Percentiles rank a stretch among this genome's conserved stretches.
phyloP scores from a whole-genome alignment of 2,888 invertebrate species.

The Diplazon laetatorius region DNA sequence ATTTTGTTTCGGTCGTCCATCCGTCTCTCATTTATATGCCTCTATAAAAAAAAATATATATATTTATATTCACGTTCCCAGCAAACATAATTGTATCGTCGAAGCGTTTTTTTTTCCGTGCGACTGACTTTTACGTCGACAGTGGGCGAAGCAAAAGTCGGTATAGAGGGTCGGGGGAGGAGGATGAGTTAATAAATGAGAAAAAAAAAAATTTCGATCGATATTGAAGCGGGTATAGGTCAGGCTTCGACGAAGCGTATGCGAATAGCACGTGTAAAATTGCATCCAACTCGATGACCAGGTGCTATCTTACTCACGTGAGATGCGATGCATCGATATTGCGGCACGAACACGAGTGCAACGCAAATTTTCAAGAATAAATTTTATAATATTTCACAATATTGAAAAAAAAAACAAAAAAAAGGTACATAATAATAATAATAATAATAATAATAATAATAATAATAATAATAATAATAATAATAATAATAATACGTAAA shows the following conservation, averaged over 20 bases:
- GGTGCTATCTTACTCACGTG: conserved; percentile 16
- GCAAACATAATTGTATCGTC: not conserved
- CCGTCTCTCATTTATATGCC: too few relatives aligned
- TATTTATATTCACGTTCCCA: not conserved
- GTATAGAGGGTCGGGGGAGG: too few relatives aligned
- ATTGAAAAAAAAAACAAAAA: not conserved
- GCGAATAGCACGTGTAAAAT: conserved; percentile 22
- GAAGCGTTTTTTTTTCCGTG: not conserved
- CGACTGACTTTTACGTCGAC: conserved; percentile 2
- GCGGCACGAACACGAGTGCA: too few relatives aligned
- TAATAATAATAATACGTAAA: too few relatives aligned
- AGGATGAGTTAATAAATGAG: conserved; percentile 1
- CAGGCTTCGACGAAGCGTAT: conserved; percentile 13
- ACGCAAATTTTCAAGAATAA: too few relatives aligned
- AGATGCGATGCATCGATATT: not conserved
- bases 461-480: too few relatives aligned
- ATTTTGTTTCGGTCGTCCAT: too few relatives aligned
- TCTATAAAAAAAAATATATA: not conserved
- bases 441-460: too few relatives aligned
- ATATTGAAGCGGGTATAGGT: conserved; percentile 1
- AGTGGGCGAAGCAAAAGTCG: not conserved
- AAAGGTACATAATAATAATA: too few relatives aligned
- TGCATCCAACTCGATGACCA: conserved; percentile 8
- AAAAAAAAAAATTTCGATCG: conserved; percentile 16
- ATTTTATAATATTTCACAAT: too few relatives aligned